These are phyloP conservation scores for Prosopocoilus inquinatus DNA, from an alignment of 2,888 invertebrate genomes.

Conservation along the genomic window DNA sequence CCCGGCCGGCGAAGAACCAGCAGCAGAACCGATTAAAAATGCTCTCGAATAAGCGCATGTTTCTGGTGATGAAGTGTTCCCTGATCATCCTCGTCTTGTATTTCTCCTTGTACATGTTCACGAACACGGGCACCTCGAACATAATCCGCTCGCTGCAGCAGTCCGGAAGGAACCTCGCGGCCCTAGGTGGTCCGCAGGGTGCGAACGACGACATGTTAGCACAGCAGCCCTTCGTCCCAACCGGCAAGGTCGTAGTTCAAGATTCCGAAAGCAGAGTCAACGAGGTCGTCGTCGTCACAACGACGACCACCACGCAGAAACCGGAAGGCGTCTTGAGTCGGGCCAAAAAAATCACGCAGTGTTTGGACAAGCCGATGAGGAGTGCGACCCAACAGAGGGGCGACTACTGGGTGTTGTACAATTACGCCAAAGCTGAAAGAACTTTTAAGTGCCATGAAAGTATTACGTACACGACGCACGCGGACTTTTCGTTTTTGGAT, in stretches of 20 bases:
- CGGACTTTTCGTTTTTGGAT: constrained; percentile 87
- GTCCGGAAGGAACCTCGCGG: constrained; percentile 49
- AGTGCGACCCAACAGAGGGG: constrained; percentile 49
- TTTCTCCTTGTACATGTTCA: constrained; percentile 42
- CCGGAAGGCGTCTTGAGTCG: constrained; percentile 1
- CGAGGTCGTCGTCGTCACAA: background rate
- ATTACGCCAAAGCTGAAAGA: constrained; percentile 73
- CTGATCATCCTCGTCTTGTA: constrained; percentile 38
- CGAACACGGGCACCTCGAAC: constrained; percentile 37
- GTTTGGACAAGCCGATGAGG: constrained; percentile 41
- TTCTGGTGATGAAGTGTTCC: constrained; percentile 37
- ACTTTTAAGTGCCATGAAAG: constrained; percentile 74
- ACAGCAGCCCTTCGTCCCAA: background rate
- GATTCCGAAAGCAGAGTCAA: no score
- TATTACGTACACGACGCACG: constrained; percentile 90
- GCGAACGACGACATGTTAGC: constrained; percentile 5
- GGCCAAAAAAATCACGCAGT: constrained; percentile 6
- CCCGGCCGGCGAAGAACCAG: constrained; percentile 41
- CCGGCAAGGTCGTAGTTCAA: no score
- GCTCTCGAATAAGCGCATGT: constrained; percentile 18
- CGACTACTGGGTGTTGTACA: constrained; percentile 82
- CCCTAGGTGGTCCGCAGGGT: constrained; percentile 38
- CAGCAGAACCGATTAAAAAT: constrained; percentile 11
- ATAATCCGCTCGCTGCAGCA: constrained; percentile 47
- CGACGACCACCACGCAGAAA: constrained; percentile 19